A percentile compares a stretch with the other conserved stretches of the same genome.
Evolutionary conservation across 2,888 invertebrate genomes (phyloP).

Genomic region (Tipula unca): DNA sequence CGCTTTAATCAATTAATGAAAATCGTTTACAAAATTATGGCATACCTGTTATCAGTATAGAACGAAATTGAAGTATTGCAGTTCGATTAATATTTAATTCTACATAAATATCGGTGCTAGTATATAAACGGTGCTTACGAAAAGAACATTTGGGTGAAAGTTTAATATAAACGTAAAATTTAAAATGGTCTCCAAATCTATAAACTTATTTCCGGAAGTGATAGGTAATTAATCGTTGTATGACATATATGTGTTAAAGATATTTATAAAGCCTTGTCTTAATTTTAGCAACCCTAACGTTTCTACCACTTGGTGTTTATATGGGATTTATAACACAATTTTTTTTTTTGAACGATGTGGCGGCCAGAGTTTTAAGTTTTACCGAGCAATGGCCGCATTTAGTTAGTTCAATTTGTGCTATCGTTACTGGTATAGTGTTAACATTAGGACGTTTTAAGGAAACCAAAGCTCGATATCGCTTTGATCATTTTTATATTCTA

Average conservation of each 20-base stretch:
- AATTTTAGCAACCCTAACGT: not conserved
- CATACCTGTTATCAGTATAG: not conserved
- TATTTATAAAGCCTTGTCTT: not conserved
- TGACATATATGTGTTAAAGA: not conserved
- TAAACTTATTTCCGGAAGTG: not conserved
- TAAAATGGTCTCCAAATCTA: not conserved
- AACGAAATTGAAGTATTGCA: not conserved
- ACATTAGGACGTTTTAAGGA: not conserved
- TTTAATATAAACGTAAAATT: not conserved
- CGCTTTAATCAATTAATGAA: not conserved
- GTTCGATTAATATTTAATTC: not conserved
- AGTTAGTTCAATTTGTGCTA: not conserved
- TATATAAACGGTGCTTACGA: not conserved
- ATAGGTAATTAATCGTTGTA: not conserved
- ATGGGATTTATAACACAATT: not conserved
- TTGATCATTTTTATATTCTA: constrained; percentile 3
- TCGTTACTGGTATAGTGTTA: not conserved
- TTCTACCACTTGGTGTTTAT: not conserved
- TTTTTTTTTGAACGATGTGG: not conserved
- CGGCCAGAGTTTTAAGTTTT: not conserved
- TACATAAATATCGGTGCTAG: not conserved
- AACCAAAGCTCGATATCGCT: not conserved
- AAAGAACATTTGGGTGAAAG: not conserved
- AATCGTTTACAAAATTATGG: not conserved
- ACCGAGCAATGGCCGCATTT: not conserved